phyloP scores from a whole-genome alignment of 2,888 invertebrate genomes.

The Notocelia uddmanniana region DNA sequence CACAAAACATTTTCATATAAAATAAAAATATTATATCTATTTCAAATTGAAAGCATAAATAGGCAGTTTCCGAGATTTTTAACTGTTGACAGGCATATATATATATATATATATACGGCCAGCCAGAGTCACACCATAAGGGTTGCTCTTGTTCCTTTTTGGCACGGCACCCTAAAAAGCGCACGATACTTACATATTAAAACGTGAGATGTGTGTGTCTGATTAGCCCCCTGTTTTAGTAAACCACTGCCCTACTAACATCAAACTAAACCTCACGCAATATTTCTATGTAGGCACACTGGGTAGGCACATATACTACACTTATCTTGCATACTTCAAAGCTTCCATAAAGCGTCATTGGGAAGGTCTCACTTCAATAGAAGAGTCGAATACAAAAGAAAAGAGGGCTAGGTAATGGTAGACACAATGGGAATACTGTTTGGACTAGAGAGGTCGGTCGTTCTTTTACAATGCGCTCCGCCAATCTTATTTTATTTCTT shows the following conservation, averaged over 20 bases:
- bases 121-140: too few relatives aligned
- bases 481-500: slow-evolving; percentile 80
- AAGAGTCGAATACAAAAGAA: slow-evolving; percentile 82
- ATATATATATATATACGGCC: too few relatives aligned
- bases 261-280: slow-evolving; percentile 26
- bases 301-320: slow-evolving; percentile 40
- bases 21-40: too few relatives aligned
- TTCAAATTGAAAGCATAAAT: too few relatives aligned
- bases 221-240: background rate
- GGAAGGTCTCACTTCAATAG: slow-evolving; percentile 83
- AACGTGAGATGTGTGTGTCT: background rate
- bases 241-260: slow-evolving; percentile 24
- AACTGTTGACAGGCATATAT: too few relatives aligned
- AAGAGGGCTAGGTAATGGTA: slow-evolving; percentile 84
- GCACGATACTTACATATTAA: background rate
- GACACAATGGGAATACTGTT: slow-evolving; percentile 84
- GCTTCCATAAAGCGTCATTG: slow-evolving; percentile 80
- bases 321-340: slow-evolving; percentile 80
- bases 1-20: too few relatives aligned
- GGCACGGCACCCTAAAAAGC: too few relatives aligned
- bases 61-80: too few relatives aligned
- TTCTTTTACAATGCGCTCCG: slow-evolving; percentile 74
- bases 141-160: too few relatives aligned
- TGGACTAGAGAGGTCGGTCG: slow-evolving; percentile 76
- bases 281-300: slow-evolving; percentile 29